Conservation (phyloP, 2,113 vertebrate species). For the Cottus gobio region DNA sequence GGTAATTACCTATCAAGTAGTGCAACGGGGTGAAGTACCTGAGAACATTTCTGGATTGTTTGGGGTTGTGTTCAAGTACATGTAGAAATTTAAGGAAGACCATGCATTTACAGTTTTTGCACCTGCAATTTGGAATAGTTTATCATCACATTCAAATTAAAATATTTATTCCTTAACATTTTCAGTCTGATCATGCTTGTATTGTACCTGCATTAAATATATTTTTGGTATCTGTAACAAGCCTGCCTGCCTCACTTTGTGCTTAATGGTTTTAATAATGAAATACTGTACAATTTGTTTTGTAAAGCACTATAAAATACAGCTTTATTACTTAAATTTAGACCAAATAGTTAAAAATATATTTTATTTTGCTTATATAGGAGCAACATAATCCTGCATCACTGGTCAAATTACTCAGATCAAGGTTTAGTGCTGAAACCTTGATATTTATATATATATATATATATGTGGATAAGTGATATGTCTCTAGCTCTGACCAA, state of each 20-base stretch:
- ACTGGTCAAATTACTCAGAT: not conserved
- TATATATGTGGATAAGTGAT: not conserved
- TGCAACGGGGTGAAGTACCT: not conserved
- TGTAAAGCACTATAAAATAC: not conserved
- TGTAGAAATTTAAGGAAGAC: not conserved
- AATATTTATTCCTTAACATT: not conserved
- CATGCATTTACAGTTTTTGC: not conserved
- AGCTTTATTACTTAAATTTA: not conserved
- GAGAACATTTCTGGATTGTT: not conserved
- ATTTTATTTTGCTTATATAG: not conserved
- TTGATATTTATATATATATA: too few relatives aligned
- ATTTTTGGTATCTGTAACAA: not conserved
- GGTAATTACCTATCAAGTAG: conserved; percentile 19
- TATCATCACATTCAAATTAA: not conserved
- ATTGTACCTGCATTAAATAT: not conserved
- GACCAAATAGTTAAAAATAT: not conserved
- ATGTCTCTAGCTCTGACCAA: conserved; percentile 1
- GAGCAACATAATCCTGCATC: not conserved
- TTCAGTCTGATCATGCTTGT: not conserved
- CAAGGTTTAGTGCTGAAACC: not conserved
- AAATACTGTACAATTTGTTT: not conserved
- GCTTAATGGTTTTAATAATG: not conserved
- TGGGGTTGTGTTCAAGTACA: not conserved
- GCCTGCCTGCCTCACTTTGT: not conserved
- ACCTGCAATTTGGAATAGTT: not conserved